Conservation (phyloP, 2,888 invertebrate species). For the Abscondita cerata region DNA sequence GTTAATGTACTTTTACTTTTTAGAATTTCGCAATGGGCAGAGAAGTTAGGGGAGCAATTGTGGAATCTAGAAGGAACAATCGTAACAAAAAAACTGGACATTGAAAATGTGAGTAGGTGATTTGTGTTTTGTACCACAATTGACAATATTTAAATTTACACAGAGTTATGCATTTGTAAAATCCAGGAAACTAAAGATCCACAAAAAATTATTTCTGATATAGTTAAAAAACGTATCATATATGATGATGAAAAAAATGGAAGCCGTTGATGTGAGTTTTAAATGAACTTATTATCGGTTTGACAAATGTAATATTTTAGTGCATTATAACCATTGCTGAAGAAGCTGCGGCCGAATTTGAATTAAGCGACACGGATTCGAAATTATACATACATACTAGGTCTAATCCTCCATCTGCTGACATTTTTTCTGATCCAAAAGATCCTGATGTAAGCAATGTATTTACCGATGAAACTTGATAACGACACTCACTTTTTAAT, state of each 20-base stretch:
- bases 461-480: constrained; percentile 67
- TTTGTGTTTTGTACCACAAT: too few relatives aligned
- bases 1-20: too few relatives aligned
- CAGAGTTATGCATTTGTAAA: constrained; percentile 24
- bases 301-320: constrained; percentile 56
- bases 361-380: constrained; percentile 58
- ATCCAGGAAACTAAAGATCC: constrained; percentile 79
- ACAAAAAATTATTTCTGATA: constrained; percentile 76
- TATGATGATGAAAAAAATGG: constrained; percentile 88
- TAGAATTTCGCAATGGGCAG: constrained; percentile 83
- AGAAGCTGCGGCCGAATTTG: constrained; percentile 68
- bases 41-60: constrained; percentile 78
- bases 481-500: constrained; percentile 85
- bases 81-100: constrained; percentile 78
- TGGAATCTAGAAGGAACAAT: constrained; percentile 79
- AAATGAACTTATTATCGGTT: constrained; percentile 7
- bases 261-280: constrained; percentile 77
- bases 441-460: constrained; percentile 56
- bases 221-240: constrained; percentile 81
- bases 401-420: constrained; percentile 64
- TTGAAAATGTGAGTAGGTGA: constrained; percentile 69
- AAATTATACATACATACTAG: constrained; percentile 76
- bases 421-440: constrained; percentile 41
- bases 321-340: constrained; percentile 83
- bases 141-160: too few relatives aligned